These are phyloP conservation scores for Aphelocoma coerulescens DNA, from an alignment of 2,113 vertebrate species.

Conservation along the genomic window DNA sequence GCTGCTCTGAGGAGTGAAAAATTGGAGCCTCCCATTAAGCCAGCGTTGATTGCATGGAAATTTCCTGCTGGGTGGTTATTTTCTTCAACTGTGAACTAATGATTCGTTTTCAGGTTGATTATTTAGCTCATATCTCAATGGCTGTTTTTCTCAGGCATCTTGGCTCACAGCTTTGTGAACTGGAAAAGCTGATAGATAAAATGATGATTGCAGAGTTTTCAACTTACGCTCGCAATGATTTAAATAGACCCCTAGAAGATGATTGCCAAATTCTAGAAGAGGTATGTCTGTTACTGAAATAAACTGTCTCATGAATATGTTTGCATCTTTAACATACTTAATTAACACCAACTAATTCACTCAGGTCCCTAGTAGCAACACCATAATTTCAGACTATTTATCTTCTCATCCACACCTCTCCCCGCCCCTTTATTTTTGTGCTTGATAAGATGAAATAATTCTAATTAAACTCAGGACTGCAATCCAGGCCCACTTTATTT, in stretches of 20 bases:
- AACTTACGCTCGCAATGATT: slow-evolving; percentile 87
- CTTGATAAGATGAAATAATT: not conserved
- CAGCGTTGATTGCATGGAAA: slow-evolving; percentile 23
- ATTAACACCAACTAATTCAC: slow-evolving; percentile 7
- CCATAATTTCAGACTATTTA: not conserved
- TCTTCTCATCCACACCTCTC: not conserved
- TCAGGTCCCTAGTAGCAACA: not conserved
- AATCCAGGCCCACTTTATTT: not conserved
- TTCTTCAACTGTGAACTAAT: slow-evolving; percentile 7
- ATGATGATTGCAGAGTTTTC: slow-evolving; percentile 99
- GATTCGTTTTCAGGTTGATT: slow-evolving; percentile 19
- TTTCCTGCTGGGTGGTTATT: not conserved
- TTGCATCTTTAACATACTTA: slow-evolving; percentile 23
- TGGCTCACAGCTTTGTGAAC: slow-evolving; percentile 97
- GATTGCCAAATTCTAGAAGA: slow-evolving; percentile 91
- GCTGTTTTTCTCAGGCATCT: slow-evolving; percentile 83
- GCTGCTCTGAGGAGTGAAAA: not conserved
- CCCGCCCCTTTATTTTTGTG: not conserved
- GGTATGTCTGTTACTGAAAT: slow-evolving; percentile 75
- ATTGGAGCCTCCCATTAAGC: not conserved
- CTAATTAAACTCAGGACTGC: not conserved
- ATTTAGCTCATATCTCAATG: slow-evolving; percentile 22
- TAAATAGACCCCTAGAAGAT: slow-evolving; percentile 88
- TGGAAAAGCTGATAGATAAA: slow-evolving; percentile 98
- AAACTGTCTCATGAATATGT: slow-evolving; percentile 27